These are phyloP conservation scores for Ciconia maguari DNA, from an alignment of 2,113 vertebrate genomes.

Conservation along the genomic window DNA sequence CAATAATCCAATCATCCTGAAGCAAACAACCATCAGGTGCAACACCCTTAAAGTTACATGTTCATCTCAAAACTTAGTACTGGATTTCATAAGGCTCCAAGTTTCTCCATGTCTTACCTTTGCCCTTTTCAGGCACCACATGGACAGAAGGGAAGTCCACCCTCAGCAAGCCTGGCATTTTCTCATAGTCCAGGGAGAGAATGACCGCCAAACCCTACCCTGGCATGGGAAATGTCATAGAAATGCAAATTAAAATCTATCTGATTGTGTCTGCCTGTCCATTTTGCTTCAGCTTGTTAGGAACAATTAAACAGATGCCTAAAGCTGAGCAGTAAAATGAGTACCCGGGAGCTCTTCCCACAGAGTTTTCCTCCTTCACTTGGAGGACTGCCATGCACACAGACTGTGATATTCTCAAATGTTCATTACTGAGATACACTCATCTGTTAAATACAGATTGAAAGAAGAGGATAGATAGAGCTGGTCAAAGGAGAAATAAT, in stretches of 20 bases:
- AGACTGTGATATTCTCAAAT: neutral
- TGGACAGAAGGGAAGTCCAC: neutral
- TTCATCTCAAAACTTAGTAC: neutral
- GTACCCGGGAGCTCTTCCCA: constrained; percentile 17
- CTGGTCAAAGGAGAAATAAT: constrained; percentile 11
- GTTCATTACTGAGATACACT: neutral
- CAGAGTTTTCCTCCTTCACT: neutral
- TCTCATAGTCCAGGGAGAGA: neutral
- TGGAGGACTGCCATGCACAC: constrained; percentile 31
- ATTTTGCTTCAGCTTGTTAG: constrained; percentile 40
- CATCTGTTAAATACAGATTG: constrained; percentile 37
- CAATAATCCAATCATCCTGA: neutral
- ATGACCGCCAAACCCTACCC: neutral
- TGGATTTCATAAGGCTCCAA: neutral
- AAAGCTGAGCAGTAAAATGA: constrained; percentile 27
- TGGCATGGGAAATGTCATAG: neutral
- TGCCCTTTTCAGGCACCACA: neutral
- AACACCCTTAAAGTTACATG: neutral
- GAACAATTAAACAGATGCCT: constrained; percentile 49
- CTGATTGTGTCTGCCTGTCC: neutral
- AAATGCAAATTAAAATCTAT: constrained; percentile 27
- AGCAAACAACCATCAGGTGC: neutral
- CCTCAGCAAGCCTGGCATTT: neutral
- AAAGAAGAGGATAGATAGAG: neutral
- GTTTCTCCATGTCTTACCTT: neutral